Evolutionary conservation across 2,888 invertebrate species (phyloP), one percentile per base, ranked within the genome.

Genomic region (Ypsolopha sequella): DNA sequence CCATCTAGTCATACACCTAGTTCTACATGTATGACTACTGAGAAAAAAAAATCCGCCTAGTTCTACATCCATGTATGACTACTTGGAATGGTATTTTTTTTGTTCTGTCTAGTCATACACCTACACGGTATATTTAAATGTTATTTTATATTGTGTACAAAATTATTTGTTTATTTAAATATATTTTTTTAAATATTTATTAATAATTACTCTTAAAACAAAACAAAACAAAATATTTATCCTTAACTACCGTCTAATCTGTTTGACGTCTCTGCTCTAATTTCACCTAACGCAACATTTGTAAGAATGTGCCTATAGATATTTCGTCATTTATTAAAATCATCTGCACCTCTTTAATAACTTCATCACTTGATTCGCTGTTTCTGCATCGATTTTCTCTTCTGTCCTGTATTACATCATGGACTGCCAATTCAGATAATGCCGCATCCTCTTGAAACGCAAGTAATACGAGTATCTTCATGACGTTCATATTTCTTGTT

Each of bases 401-500:
- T 46, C 46, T 33, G 11, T 34, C 46, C 46, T 46, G 46, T 46
- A 46, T 46, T 46, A 46, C 46, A 46, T 46, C 46, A 34, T 46
- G 34, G 35, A 46, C 46, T 46, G 46, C 46, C 46, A 46, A 46
- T 33, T 46, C 34, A 34, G 46, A 46, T 46, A 46, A 46, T 46
- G 46, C 46, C 35, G 33, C 46, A 46, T 46, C 35, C 46, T 46
- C 46, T 46, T 46, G 34, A 46, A 46, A 46, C 33, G 46, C 35
- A 33, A 46, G 46, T 46, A 46, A 46, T 46, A n/a, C n/a, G n/a
- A n/a, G n/a, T n/a, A 46, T 46, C 46, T 46, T 43, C 43, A 43
- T 43, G 43, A 43, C 43, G 43, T n/a, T 46, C 46, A 46, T 46
- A 46, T 46, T 46, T 35, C 34, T 46, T 46, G 46, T 46, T 46